Base-by-base conservation (phyloP, 2,113 vertebrate genomes). In the Myotis brandtii region DNA sequence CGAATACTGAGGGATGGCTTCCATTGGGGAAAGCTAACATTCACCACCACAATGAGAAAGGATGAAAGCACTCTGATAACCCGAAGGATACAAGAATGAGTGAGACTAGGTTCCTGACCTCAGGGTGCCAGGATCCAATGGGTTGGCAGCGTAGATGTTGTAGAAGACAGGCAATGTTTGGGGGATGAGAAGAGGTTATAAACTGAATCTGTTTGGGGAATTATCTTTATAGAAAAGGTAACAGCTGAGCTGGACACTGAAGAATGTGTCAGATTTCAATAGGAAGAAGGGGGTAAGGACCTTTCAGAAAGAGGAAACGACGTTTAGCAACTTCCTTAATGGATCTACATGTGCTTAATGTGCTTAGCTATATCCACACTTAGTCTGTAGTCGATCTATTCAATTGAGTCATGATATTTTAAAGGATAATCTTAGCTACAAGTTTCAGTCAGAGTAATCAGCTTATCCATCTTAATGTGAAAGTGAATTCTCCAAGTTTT, bases 401-500 rank as follows among this genome's bases (percentile, higher is more conserved):
- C 59, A 62, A 62, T 62, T 62, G 59, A 62, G 59, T 62, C 59
- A 12, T 59, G 32, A 75, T 70, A 72, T 76, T 43, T 62, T 92
- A 86, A 93, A 64, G 59, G 48, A 70, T 52, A 75, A 50, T 56
- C 37, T 72, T 48, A 43, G 34, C 18, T 80, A 64, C 5, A 67
- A 80, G 18, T 93, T 54, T 83, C 93, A n/a, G 14, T 66, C 27
- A 32, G 56, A 59, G 4, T 59, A 85, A 80, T 75, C 34, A 54
- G 16, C 52, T 73, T 73, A 83, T 64, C 37, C 54, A 86, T 79
- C 1, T 83, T 83, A 91, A 83, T 59, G 80, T 86, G 66, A 73
- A 93, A 95, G 77, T 32, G n/a, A 94, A 72, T 77, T 75, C 48
- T 66, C 30, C 43, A 94, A 40, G 12, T 32, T 69, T 86, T 70